Base-by-base conservation (phyloP, 1,140 invertebrate species). In the Diploscapter pachys region DNA sequence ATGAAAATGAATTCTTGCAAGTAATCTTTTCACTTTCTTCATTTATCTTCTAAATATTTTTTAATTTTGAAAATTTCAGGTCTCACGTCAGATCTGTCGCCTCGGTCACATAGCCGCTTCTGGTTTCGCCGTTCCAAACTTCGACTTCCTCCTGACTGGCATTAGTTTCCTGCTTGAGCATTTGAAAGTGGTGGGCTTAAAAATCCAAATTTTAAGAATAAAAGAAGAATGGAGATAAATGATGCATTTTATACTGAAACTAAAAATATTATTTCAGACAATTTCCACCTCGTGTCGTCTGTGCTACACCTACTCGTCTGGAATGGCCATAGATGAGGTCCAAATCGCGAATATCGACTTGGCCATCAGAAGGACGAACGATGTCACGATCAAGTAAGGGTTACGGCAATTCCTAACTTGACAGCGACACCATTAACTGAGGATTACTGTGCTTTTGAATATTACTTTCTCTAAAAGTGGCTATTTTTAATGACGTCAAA, bases 121-220 rank as follows among this genome's bases (percentile, higher is more conserved):
- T 5, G 51, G 5, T 5, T n/a, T 48, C 51, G 66, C 63, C 63
- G 6, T 64, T 8, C 63, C 6, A 6, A 48, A 64, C 51, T 13
- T 9, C 13, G 9, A 64, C 9, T 59, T 11, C 57, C 57, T 11
- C 9, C 9, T 11, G 31, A 59, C 9, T 11, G 9, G 9, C 57
- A 31, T 11, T 11, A 59, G 57, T 59, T 68, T 68, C 66, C 52
- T 55, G 53, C 57, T 54, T 55, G 66, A 68, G 56, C 48, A 54
- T 68, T 6, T 68, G 66, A 6, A 9, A 50, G 66, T 55, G 8
- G 49, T 52, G 9, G 53, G 48, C 66, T 52, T 55, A n/a, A 55
- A 68, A 53, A 68, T 48, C 0, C 5, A 52, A n/a, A 13, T 68
- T 6, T n/a, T 8, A 6, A 55, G 9, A 51, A 54, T 68, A 6